These are phyloP conservation scores for Aphis gossypii DNA, from an alignment of 1,140 invertebrate species.

Conservation along the genomic window DNA sequence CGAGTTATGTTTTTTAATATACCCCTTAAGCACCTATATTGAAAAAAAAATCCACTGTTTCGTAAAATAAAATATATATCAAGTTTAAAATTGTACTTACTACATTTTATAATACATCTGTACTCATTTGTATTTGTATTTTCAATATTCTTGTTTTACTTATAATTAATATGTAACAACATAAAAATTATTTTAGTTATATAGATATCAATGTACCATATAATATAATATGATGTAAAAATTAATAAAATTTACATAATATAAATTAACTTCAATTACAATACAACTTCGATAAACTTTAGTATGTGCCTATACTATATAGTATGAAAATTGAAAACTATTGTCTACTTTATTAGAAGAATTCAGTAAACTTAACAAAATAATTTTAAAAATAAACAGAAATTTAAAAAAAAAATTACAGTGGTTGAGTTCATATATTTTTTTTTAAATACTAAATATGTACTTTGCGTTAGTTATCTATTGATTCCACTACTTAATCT, in stretches of 20 bases:
- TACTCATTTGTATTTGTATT: background rate
- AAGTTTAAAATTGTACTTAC: background rate
- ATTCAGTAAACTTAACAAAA: no score
- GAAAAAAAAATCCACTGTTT: background rate
- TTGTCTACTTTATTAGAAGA: no score
- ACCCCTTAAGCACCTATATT: background rate
- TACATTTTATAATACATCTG: background rate
- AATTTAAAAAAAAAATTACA: background rate
- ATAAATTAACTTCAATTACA: no score
- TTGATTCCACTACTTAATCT: background rate
- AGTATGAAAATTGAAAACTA: no score
- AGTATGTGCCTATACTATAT: no score
- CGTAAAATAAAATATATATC: background rate
- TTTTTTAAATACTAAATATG: background rate
- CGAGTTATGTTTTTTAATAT: background rate
- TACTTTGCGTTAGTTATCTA: background rate
- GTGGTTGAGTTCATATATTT: background rate
- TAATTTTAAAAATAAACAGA: no score
- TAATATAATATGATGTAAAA: background rate
- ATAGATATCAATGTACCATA: background rate
- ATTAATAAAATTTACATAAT: background rate
- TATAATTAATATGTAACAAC: background rate
- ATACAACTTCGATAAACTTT: no score
- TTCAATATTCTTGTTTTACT: background rate
- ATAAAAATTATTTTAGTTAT: background rate